Evolutionary conservation across 2,888 invertebrate genomes (phyloP), one percentile per base, ranked within the genome.

Genomic region (Lissocephala sabroskyi): DNA sequence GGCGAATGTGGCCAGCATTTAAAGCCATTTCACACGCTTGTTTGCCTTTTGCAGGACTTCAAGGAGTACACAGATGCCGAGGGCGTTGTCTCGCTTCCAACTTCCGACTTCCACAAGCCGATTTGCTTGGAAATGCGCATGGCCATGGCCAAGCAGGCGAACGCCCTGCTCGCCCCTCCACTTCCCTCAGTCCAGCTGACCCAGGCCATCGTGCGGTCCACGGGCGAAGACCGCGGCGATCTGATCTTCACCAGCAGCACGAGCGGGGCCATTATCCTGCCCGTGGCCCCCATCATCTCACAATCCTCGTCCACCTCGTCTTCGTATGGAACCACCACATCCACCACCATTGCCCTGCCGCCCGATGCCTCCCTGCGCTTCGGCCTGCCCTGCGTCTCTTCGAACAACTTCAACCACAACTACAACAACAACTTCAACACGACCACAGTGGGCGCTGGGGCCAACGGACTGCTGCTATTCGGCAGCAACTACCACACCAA

Each of bases 41-140:
- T 4, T 29, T 30, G 16, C 30, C 41, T 18, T 32, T 74, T 79
- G 43, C 87, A 95, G 95, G 93, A 93, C 79, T 94, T 92, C 88
- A 94, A 93, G 88, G 94, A 95, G 84, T 93, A 92, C 87, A 92
- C 93, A 83, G 95, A 95, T 86, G 94, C 95, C 52, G 95, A 95
- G 87, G 92, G 92, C 83, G 87, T 94, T 78, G 94, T 95, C 91
- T 92, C 94, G 59, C 88, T 93, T 85, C 87, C 93, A 53, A 94
- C 94, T 56, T 93, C 93, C 74, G 94, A 95, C 85, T 89, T 93
- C 85, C 90, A 92, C 62, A 91, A 91, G 80, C 93, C 93, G 36
- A 90, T 94, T 65, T 93, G 93, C 82, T 88, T 93, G 70, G 94
- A 94, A 85, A 89, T 94, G 88, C 90, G 90, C 64, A 63, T 78